These are phyloP conservation scores for Paralichthys olivaceus DNA, from an alignment of 2,113 vertebrate species.

Conservation along the genomic window DNA sequence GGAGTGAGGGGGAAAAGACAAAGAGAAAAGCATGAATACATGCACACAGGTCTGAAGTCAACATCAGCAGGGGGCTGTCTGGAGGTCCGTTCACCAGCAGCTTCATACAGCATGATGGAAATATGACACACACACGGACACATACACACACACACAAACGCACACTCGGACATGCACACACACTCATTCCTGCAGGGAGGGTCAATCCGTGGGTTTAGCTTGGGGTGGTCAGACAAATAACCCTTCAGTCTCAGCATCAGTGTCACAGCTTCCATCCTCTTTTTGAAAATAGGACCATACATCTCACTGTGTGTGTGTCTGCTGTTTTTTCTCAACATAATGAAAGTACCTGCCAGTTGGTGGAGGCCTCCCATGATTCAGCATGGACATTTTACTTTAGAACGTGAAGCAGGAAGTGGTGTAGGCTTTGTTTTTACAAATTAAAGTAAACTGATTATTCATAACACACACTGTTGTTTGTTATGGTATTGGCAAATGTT, in stretches of 20 bases:
- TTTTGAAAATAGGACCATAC: conserved; percentile 44
- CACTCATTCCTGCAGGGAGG: conserved; percentile 33
- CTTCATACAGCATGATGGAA: conserved; percentile 60
- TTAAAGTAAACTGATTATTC: background rate
- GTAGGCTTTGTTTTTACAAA: background rate
- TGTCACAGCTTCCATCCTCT: conserved; percentile 38
- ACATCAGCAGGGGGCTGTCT: conserved; percentile 66
- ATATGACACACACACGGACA: conserved; percentile 32
- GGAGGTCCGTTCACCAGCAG: conserved; percentile 46
- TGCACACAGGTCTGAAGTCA: conserved; percentile 37
- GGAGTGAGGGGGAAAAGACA: conserved; percentile 19
- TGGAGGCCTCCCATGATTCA: conserved; percentile 23
- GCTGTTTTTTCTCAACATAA: conserved; percentile 31
- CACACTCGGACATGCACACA: conserved; percentile 27
- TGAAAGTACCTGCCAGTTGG: conserved; percentile 3
- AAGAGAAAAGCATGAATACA: conserved; percentile 7
- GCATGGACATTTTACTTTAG: background rate
- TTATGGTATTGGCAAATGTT: background rate
- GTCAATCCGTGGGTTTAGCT: conserved; percentile 26
- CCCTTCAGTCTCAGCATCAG: conserved; percentile 32
- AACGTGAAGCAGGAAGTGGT: background rate
- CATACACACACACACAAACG: conserved; percentile 5
- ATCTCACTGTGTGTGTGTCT: conserved; percentile 9
- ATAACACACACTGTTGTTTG: background rate
- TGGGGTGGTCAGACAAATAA: conserved; percentile 47